A percentile compares a stretch with the other conserved stretches of the same genome.
Evolutionary conservation across 2,797 vertebrate genomes (phyloP).

Genomic region (Pseudochirops corinnae): DNA sequence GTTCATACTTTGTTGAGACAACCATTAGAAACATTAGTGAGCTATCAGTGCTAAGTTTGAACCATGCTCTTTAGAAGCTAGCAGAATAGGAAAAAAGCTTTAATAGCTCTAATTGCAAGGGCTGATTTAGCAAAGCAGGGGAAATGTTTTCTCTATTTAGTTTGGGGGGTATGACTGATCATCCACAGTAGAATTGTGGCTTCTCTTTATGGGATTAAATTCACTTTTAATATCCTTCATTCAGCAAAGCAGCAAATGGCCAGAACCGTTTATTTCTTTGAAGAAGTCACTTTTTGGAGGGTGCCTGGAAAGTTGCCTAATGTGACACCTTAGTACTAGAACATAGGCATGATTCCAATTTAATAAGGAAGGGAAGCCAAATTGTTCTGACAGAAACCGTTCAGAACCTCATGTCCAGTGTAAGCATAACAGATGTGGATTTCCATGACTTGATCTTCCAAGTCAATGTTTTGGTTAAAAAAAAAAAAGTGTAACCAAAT

Average conservation of each 20-base stretch:
- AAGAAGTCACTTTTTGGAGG: neutral
- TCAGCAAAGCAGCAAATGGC: neutral
- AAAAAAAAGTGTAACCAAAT: constrained; percentile 79
- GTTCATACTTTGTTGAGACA: neutral
- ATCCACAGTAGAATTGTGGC: neutral
- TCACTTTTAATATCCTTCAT: neutral
- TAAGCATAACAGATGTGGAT: constrained; percentile 72
- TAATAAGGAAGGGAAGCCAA: constrained; percentile 37
- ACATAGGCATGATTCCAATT: constrained; percentile 46
- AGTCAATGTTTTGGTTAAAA: constrained; percentile 73
- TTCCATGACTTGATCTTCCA: constrained; percentile 60
- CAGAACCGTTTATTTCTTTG: neutral
- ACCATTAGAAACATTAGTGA: constrained; percentile 12
- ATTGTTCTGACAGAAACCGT: constrained; percentile 38
- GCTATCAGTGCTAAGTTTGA: neutral
- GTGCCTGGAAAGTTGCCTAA: rapidly evolving
- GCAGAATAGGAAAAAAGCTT: constrained; percentile 1
- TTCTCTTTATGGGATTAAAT: rapidly evolving
- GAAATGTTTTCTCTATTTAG: neutral
- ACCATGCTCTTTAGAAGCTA: neutral
- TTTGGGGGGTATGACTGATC: neutral
- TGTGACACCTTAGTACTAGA: neutral
- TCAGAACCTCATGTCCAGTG: constrained; percentile 61
- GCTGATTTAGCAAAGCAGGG: neutral
- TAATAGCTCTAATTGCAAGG: neutral